phyloP scores from a whole-genome alignment of 2,113 vertebrate genomes.

The Cariama cristata region DNA sequence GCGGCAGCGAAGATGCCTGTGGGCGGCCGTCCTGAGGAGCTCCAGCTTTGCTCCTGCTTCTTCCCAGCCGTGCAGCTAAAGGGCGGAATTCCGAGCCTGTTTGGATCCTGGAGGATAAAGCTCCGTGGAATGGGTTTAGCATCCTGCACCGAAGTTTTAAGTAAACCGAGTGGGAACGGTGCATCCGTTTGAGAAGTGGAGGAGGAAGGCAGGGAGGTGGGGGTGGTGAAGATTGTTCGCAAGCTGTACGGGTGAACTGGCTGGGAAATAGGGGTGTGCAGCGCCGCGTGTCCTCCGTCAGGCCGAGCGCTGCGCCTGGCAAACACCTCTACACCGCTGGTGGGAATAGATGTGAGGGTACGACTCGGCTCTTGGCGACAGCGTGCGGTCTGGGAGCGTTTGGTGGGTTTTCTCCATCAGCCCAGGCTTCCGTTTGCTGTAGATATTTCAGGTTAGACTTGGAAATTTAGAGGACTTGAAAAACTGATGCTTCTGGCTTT shows the following conservation, averaged over 20 bases:
- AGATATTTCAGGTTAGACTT: neutral
- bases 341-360: rapidly evolving
- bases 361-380: neutral
- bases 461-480: neutral
- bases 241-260: neutral
- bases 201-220: neutral
- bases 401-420: neutral
- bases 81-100: neutral
- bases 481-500: neutral
- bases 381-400: rapidly evolving
- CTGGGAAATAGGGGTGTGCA: neutral
- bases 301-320: neutral
- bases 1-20: neutral
- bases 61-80: neutral
- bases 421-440: neutral
- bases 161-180: rapidly evolving
- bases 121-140: neutral
- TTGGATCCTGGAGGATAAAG: neutral
- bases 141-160: neutral
- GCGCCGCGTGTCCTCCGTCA: rapidly evolving
- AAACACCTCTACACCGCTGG: neutral
- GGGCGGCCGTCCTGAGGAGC: neutral
- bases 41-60: neutral
- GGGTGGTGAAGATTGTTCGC: rapidly evolving
- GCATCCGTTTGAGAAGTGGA: neutral